phyloP scores from a whole-genome alignment of 2,113 vertebrate genomes.

The Anthoscopus minutus region DNA sequence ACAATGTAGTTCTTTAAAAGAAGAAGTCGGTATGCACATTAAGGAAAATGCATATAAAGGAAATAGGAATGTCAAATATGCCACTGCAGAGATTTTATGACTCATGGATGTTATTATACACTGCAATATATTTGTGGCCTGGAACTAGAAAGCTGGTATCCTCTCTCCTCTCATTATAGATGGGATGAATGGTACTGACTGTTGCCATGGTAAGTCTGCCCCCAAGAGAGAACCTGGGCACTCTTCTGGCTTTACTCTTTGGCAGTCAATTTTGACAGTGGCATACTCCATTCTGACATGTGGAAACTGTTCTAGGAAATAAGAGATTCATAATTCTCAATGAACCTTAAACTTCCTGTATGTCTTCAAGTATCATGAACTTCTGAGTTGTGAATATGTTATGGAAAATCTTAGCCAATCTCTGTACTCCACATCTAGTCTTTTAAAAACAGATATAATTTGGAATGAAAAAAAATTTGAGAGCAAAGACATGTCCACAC shows the following conservation, averaged over 20 bases:
- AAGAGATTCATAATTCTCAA: neutral
- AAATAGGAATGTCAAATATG: neutral
- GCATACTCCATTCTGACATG: neutral
- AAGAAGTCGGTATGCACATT: fast-evolving
- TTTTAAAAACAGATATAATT: neutral
- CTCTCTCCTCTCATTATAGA: neutral
- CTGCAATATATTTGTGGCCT: neutral
- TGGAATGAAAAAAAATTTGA: neutral
- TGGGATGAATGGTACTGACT: fast-evolving
- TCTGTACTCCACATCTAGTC: neutral
- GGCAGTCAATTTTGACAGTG: neutral
- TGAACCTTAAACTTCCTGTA: neutral
- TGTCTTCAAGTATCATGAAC: neutral
- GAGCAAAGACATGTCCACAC: neutral
- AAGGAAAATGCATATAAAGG: neutral
- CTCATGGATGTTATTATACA: neutral
- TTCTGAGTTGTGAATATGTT: neutral
- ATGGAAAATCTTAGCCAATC: neutral
- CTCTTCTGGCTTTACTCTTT: neutral
- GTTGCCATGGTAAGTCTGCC: neutral
- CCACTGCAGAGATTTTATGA: neutral
- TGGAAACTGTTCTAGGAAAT: neutral
- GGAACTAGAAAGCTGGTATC: neutral
- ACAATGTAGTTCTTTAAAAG: neutral
- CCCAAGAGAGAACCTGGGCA: neutral